Base-by-base conservation (phyloP, 1,140 invertebrate species). In the Leptinotarsa texana region DNA sequence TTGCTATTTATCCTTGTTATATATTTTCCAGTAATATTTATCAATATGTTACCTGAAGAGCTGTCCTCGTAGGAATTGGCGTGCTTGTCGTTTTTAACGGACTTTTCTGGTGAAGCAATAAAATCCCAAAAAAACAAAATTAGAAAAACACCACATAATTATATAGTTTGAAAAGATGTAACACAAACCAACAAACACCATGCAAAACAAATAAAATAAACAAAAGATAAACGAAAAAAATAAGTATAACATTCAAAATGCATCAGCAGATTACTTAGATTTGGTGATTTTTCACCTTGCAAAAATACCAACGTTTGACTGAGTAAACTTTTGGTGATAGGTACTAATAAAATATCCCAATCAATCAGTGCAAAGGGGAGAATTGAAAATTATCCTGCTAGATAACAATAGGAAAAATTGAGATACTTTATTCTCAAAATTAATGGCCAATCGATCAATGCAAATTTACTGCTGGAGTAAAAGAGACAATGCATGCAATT, bases 21-120 rank as follows among this genome's bases (percentile, higher is more conserved):
- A 15, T 57, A 4, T 17, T 17, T 57, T 18, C 57, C 33, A 18
- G 22, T 33, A 51, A 57, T 33, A 13, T 22, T 63, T 48, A 66
- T 79, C 72, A 83, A 72, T 82, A 81, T 63, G 78, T 84, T 84
- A 85, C 84, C 84, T 85, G 84, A 4, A 85, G 80, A 69, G 82
- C 79, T 63, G 82, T 80, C 74, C 83, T 83, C 6, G 83, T 81
- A 24, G 81, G 73, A n/a, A 82, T 63, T 17, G 83, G 80, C 4
- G 82, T 79, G 22, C 76, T 62, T 72, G 77, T 81, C 21, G 75
- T 66, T 78, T 82, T 84, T 47, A 78, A 75, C 42, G 79, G 63
- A 61, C 79, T 22, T 78, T 82, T 83, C 82, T 84, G 75, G 71
- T 75, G 75, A 77, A 76, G 76, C 27, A 74, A 74, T 67, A 73